Base-by-base conservation (phyloP, 64 coral and sea anemone genomes). In the Acropora tenuis region DNA sequence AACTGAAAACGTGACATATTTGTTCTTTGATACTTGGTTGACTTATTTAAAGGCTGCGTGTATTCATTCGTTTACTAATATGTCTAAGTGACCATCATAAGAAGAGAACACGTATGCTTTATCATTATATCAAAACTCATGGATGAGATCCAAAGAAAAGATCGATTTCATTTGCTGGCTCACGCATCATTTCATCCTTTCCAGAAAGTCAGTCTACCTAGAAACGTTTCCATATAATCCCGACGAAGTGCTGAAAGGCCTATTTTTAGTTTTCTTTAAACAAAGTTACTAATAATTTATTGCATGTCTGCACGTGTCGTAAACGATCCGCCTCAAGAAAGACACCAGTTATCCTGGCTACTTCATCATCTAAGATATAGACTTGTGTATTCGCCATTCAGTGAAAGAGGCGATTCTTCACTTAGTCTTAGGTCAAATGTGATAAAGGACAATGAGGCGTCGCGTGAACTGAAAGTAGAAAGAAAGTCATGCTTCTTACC, bases 351-450 rank as follows among this genome's bases (percentile, higher is more conserved):
- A 6, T 8, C 43, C 43, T 47, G 15, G 7, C 30, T 74, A 30
- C 30, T 30, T 30, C 30, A 30, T 30, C 30, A 76, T 76, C 44
- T 12, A 43, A 76, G 44, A 76, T 46, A 44, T 68, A 10, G 42
- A 74, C 5, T 2, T 10, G 2, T 43, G 43, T 44, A 43, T 76
- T 7, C 52, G 5, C 10, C 10, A 76, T 76, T 76, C 74, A 13
- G 43, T 47, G 40, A 57, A 55, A 48, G 8, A 5, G 67, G 18
- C 80, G 66, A n/a, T 63, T 69, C 61, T 69, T 68, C 18, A 13
- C 80, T 67, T 84, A 47, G 41, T 47, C 68, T 58, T 66, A 67
- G 80, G 16, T 60, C 60, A 47, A 69, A 84, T 68, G 66, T 47
- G 47, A 16, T 43, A 84, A 10, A 55, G 30, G 30, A 30, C 30